Evolutionary conservation across 2,113 vertebrate genomes (phyloP), one percentile per base, ranked within the genome.

Genomic region (Tonatia bakeri): DNA sequence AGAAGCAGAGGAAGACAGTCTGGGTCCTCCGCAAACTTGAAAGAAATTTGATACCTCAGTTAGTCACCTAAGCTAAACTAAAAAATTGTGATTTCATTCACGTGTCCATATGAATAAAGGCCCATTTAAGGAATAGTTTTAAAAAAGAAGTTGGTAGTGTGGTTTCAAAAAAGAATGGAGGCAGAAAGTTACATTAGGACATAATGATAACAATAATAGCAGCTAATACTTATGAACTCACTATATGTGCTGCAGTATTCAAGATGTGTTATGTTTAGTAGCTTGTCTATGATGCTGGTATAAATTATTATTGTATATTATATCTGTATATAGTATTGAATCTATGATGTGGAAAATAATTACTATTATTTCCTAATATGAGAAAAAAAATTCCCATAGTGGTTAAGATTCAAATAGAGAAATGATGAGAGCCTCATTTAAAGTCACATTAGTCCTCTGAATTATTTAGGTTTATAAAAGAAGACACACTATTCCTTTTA

Each of bases 391-490:
- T 59, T 77, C 9, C 13, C 10, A 52, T 14, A 52, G 5, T 70
- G 1, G 61, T 31, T 88, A 61, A 76, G 3, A 67, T 64, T 69
- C 2, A 69, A 94, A 64, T 82, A 9, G 40, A 94, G 64, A 73
- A 94, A 8, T 84, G 28, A 91, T 36, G 8, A 81, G 85, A 79
- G 0, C 3, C 13, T 83, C 47, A 73, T 31, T 85, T 87, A 91
- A 93, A 72, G 45, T 84, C 26, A 96, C 40, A 91, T 77, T n/a
- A 56, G 1, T 65, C 11, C 70, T 76, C 7, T 86, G 40, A 93
- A 94, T 91, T 97, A 93, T 67, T 87, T 67, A 92, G 31, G 22
- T 87, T 45, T 67, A 33, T 59, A 45, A 59, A 91, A 43, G 7
- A 64, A 45, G 59, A 4, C 5, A 70, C 16, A 64, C 7, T 3